phyloP scores from a whole-genome alignment of 2,113 vertebrate species.

The Callopanchax toddi region DNA sequence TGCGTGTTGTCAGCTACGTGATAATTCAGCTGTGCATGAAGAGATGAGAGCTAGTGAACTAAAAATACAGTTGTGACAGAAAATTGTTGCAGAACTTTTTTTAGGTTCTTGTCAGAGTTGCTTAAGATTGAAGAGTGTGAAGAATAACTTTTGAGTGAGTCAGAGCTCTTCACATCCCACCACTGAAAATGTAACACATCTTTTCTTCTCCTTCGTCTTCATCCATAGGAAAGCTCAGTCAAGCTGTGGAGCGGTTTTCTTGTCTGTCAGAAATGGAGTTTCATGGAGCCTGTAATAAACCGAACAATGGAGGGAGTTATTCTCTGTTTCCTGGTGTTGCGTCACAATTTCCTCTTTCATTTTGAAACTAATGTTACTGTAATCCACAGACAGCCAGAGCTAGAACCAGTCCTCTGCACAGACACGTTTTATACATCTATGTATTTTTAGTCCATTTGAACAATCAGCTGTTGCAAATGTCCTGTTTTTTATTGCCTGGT shows the following conservation, averaged over 20 bases:
- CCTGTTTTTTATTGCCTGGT: too few species aligned
- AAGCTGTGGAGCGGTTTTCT: conserved; percentile 1
- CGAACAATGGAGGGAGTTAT: too few species aligned
- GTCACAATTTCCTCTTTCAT: background rate
- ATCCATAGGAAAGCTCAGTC: background rate
- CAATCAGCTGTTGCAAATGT: too few species aligned
- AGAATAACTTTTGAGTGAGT: conserved; percentile 16
- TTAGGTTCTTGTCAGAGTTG: conserved; percentile 4
- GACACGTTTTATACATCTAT: too few species aligned
- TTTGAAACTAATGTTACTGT: background rate
- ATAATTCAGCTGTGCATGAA: background rate
- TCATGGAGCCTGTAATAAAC: background rate
- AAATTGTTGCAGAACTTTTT: conserved; percentile 2
- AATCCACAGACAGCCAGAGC: background rate
- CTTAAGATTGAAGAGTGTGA: conserved; percentile 2
- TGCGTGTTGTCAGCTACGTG: background rate
- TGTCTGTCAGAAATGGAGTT: background rate
- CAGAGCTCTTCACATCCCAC: conserved; percentile 1
- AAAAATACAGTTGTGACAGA: too few species aligned
- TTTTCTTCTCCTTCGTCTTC: background rate
- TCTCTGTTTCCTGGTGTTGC: background rate
- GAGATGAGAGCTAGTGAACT: too few species aligned
- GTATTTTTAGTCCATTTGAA: too few species aligned
- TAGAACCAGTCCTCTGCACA: background rate
- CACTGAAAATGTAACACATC: background rate